Conservation (phyloP, 2,888 invertebrate genomes). For the Leucania comma region DNA sequence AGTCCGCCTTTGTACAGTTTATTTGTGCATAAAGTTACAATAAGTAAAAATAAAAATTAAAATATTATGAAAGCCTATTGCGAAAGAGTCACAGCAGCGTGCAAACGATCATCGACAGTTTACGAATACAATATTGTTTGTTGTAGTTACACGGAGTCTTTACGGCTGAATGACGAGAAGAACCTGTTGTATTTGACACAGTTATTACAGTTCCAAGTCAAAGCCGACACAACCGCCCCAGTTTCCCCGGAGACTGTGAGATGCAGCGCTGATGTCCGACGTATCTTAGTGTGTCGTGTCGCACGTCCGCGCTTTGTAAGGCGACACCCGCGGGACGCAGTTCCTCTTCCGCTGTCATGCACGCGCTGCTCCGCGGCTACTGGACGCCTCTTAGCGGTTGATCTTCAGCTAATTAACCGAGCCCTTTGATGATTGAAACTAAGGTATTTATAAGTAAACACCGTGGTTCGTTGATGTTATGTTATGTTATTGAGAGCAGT, state of each 20-base stretch:
- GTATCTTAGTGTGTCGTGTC: constrained; percentile 18
- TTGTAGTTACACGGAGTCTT: constrained; percentile 27
- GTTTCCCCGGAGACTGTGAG: constrained; percentile 15
- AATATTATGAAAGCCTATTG: not conserved
- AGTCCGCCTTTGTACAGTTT: no score
- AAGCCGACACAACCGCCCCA: constrained; percentile 27
- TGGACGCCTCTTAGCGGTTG: constrained; percentile 45
- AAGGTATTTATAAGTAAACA: not conserved
- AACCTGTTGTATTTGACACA: constrained; percentile 41
- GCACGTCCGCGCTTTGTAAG: constrained; percentile 59
- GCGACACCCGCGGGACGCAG: constrained; percentile 52
- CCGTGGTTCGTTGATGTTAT: not conserved
- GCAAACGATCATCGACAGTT: constrained; percentile 28
- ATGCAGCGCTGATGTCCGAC: constrained; percentile 3
- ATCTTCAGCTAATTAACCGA: constrained; percentile 27
- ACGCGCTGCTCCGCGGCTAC: constrained; percentile 40
- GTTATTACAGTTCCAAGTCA: constrained; percentile 22
- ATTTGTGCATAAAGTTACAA: no score
- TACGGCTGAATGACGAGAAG: constrained; percentile 5
- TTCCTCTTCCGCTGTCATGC: constrained; percentile 56
- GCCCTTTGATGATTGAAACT: constrained; percentile 27
- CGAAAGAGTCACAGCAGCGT: not conserved
- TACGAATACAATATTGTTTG: constrained; percentile 23
- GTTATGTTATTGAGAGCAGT: not conserved
- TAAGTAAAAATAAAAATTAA: no score